Base-by-base conservation (phyloP, 2,888 invertebrate species). In the Volucella bombylans region DNA sequence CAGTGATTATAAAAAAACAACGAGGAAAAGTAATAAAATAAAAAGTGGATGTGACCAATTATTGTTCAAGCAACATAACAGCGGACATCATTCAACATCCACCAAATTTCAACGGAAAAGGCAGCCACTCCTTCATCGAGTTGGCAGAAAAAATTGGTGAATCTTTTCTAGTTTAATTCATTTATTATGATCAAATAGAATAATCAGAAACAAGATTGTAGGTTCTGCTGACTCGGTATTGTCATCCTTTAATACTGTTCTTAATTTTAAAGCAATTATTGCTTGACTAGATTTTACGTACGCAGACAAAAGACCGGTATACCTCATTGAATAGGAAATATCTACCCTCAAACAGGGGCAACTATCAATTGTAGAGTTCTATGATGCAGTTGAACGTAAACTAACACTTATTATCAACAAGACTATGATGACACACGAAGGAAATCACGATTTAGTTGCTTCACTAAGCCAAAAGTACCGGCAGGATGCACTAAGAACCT, bases 401-500 rank as follows among this genome's bases (percentile, higher is more conserved):
- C 31, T 31, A 31, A 31, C 31, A 31, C 31, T 31, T 31, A 31
- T 31, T 31, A 31, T 31, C 31, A 31, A 31, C 31, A 31, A 31
- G 31, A 31, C 6, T 31, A 31, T 31, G 6, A 31, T 31, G 31
- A 6, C 31, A 6, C 31, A 31, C 31, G 82, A 86, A n/a, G 45
- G 69, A 2, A 57, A 41, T 38, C n/a, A 50, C 14, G 59, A 38
- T 18, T 49, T 85, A n/a, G 68, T 73, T 23, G 57, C 73, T 10
- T 62, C 65, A 0, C 50, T 87, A 15, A 80, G 81, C 49, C 78
- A 82, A 45, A 86, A 78, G 74, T 83, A 86, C 49, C 72, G 81
- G 39, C 67, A 55, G 45, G 68, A 87, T 54, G 78, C 79, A 10
- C 67, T 86, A 62, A 47, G 23, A 61, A 61, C 31, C 31, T 61